Conservation (phyloP, 2,797 vertebrate genomes). For the Coregonus ussuriensis region DNA sequence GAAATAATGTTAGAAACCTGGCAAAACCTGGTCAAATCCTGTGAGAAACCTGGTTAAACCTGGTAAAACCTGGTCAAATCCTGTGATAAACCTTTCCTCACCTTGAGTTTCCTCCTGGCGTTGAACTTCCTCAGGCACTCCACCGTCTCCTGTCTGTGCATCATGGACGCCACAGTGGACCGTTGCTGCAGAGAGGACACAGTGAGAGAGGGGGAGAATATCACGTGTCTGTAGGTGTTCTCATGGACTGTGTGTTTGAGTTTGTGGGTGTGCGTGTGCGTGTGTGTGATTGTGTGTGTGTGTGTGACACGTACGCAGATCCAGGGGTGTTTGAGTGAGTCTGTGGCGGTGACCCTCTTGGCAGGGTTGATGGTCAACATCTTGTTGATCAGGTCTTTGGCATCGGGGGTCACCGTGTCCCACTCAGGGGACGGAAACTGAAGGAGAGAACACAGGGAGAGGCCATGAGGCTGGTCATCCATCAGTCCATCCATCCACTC, state of each 20-base stretch:
- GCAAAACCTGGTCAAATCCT: too few relatives aligned
- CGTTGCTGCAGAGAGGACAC: conserved; percentile 84
- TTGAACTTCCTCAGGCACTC: conserved; percentile 99
- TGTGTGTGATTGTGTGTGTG: conserved; percentile 11
- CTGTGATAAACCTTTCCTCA: conserved; percentile 44
- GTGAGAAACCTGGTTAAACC: too few relatives aligned
- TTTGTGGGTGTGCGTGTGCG: conserved; percentile 8
- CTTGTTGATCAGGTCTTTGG: conserved; percentile 98
- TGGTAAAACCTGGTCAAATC: too few relatives aligned
- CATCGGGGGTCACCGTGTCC: conserved; percentile 97
- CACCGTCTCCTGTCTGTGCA: conserved; percentile 98
- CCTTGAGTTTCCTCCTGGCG: conserved; percentile 94
- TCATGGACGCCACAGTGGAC: conserved; percentile 97
- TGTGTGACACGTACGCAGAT: conserved; percentile 85
- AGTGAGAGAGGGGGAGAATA: conserved; percentile 1
- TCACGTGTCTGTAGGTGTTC: conserved; percentile 13
- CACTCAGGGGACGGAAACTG: conserved; percentile 98
- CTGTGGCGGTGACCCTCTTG: conserved; percentile 91
- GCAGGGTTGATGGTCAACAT: conserved; percentile 98
- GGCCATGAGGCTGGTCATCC: neutral
- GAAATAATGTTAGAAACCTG: too few relatives aligned
- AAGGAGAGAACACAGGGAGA: conserved; percentile 4
- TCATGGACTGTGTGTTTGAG: conserved; percentile 11
- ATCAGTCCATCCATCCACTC: neutral
- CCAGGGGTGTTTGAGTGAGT: conserved; percentile 96